Conservation (phyloP, 1,140 invertebrate genomes). For the Panagrolaimus sp. region DNA sequence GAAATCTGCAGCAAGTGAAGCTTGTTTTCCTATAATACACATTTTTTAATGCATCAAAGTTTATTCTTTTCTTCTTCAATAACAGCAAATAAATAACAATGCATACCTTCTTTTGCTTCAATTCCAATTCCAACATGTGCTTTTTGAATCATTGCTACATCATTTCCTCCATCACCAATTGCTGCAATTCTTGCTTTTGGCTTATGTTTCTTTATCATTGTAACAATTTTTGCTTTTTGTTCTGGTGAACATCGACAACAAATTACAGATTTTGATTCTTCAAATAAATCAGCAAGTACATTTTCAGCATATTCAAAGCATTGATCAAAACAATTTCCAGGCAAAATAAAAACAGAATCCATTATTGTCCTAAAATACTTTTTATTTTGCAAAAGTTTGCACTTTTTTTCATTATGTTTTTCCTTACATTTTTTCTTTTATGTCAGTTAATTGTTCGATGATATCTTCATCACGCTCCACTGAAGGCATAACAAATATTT, state of each 20-base stretch:
- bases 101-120: conserved; percentile 67
- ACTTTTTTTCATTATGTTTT: no score
- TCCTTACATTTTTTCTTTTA: conserved; percentile 58
- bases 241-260: conserved; percentile 87
- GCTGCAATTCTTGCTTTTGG: conserved; percentile 66
- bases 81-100: conserved; percentile 60
- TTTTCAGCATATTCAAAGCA: conserved; percentile 87
- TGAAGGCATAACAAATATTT: conserved; percentile 71
- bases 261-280: conserved; percentile 84
- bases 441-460: conserved; percentile 81
- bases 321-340: conserved; percentile 58
- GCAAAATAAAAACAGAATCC: conserved; percentile 31
- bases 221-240: conserved; percentile 92
- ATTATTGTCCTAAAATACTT: no score
- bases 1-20: conserved; percentile 94
- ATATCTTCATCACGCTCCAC: conserved; percentile 76
- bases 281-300: conserved; percentile 88
- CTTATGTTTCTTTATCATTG: conserved; percentile 78
- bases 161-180: conserved; percentile 65
- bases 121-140: conserved; percentile 94
- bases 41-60: background rate
- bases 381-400: no score
- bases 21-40: conserved; percentile 73
- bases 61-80: conserved; percentile 65
- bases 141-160: conserved; percentile 72